phyloP scores from a whole-genome alignment of 2,888 invertebrate genomes.

The Hypsopygia costalis region DNA sequence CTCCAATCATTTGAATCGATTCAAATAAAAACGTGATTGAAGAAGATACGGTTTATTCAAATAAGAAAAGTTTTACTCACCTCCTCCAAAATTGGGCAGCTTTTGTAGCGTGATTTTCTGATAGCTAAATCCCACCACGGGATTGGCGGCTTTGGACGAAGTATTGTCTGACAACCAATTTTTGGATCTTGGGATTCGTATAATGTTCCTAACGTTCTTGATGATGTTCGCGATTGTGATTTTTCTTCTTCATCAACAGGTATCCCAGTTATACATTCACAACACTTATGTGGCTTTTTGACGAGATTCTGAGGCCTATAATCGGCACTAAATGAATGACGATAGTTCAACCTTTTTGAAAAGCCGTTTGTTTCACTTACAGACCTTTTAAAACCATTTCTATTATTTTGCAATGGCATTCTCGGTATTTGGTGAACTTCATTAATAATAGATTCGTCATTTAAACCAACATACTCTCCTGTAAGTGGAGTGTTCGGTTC shows the following conservation, averaged over 20 bases:
- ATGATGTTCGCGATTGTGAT: constrained; percentile 50
- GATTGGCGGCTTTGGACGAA: constrained; percentile 84
- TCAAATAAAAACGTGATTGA: background rate
- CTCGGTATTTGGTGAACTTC: constrained; percentile 69
- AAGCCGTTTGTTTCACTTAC: constrained; percentile 72
- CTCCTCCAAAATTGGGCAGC: constrained; percentile 90
- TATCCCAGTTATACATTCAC: constrained; percentile 73
- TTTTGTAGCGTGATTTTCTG: constrained; percentile 88
- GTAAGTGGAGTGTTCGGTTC: constrained; percentile 73
- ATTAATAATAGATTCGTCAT: constrained; percentile 55
- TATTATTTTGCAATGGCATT: constrained; percentile 67
- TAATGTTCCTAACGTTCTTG: constrained; percentile 69
- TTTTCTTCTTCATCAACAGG: constrained; percentile 56
- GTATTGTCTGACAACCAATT: constrained; percentile 84
- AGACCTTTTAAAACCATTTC: constrained; percentile 70
- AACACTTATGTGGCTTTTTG: constrained; percentile 70
- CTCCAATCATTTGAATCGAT: background rate
- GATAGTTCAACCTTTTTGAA: constrained; percentile 67
- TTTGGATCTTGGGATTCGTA: constrained; percentile 83
- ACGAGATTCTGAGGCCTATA: constrained; percentile 48
- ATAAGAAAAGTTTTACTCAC: constrained; percentile 37
- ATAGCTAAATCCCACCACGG: constrained; percentile 96
- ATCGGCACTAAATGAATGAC: constrained; percentile 74
- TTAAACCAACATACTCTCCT: constrained; percentile 48
- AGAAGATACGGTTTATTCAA: background rate